Base-by-base conservation (phyloP, 2,888 invertebrate genomes). In the Ischnus inquisitorius region DNA sequence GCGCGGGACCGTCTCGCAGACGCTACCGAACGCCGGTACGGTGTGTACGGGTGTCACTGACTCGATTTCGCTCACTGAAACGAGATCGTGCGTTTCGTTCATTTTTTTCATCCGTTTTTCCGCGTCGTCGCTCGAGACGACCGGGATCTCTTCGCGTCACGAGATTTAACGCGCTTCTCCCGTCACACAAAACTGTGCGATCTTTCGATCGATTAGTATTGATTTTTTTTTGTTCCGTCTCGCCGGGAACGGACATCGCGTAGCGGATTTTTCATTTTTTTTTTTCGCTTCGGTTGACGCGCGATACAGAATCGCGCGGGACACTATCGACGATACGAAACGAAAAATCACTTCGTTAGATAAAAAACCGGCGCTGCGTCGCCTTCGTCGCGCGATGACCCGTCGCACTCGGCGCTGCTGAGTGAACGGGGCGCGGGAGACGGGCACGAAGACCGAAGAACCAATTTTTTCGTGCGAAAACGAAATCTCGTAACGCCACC, bases 11-110 rank as follows among this genome's bases (percentile, higher is more conserved):
- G 89, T 82, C 90, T 91, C 91, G 91, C 93, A 92, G 93, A 92
- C 91, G 92, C 91, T 92, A 92, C 92, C 92, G 91, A 92, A 92
- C 91, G 90, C 92, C 92, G 92, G 92, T 90, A 88, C 91, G 90
- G 92, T 91, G 91, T 92, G 88, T 89, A 88, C 88, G 22, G 81
- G 83, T 83, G 62, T 84, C 78, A 82, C 81, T 65, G 65, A 79
- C 75, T 76, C 57, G 62, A 64, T 48, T 43, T 77, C 71, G 64
- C 54, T 16, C 22, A 34, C 34, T 4, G 43, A 28, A 62, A 16
- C 41, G 72, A 60, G 75, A 75, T 46, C 79, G 74, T 75, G 79
- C 72, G 51, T 46, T 57, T 69, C 64, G 76, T 39, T 69, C 54
- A 39, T 57, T 22, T 6, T 51, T 28, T 57, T 8, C 0, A 14